A percentile compares a stretch with the other conserved stretches of the same genome.
Conservation (phyloP, 2,113 vertebrate genomes). For the Desmodus rotundus region DNA sequence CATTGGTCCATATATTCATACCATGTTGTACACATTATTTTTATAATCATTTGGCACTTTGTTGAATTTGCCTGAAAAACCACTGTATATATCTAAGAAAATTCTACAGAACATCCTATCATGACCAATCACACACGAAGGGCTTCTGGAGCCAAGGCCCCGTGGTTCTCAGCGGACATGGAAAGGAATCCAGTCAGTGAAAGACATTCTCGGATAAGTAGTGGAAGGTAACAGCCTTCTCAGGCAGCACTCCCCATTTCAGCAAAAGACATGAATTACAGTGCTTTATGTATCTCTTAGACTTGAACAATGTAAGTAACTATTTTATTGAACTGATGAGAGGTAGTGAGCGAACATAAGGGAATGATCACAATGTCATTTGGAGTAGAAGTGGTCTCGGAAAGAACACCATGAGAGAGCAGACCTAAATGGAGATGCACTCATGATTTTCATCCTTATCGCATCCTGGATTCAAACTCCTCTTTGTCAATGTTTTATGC, state of each 20-base stretch:
- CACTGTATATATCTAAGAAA: neutral
- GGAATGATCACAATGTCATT: neutral
- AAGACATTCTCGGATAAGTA: neutral
- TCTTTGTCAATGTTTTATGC: neutral
- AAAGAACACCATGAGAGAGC: neutral
- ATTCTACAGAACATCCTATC: neutral
- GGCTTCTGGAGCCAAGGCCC: neutral
- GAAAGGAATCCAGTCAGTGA: neutral
- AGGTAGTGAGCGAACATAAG: neutral
- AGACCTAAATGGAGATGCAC: rapidly evolving
- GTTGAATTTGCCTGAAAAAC: neutral
- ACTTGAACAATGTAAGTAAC: neutral
- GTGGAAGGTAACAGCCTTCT: neutral
- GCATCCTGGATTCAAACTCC: neutral
- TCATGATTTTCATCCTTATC: neutral
- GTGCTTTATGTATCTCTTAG: neutral
- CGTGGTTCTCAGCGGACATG: neutral
- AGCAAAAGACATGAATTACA: neutral
- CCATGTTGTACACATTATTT: neutral
- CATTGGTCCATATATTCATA: neutral
- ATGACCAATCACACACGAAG: neutral
- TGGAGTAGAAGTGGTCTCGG: neutral
- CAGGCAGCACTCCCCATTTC: neutral
- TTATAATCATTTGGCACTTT: neutral
- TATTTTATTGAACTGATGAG: neutral